Evolutionary conservation across 2,888 invertebrate genomes (phyloP), one percentile per base, ranked within the genome.

Genomic region (Mimachlamys varia): DNA sequence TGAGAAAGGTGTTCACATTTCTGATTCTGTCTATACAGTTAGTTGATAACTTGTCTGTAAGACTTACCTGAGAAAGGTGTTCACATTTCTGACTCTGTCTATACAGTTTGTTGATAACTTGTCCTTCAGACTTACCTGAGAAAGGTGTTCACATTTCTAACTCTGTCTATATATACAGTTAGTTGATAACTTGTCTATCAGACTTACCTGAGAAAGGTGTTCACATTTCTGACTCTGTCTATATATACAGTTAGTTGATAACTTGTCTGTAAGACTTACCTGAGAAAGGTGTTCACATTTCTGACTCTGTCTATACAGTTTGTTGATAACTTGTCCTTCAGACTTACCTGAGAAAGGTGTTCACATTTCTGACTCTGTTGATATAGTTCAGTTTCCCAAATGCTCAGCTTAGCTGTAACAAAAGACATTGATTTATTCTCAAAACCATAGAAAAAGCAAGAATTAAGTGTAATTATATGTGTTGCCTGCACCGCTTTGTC

Each of bases 361-460:
- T 98, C 76, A 76, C 76, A 76, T 76, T 76, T 22, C 13, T 76
- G 27, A 33, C 76, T 76, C 10, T 76, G 76, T 76, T 33, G 4
- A 17, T 33, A 33, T 2, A 0, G 98, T 49, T 89, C 98, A 10
- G 98, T 98, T 97, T 99, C 99, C 99, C 99, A 99, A 91, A 99
- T 98, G 0, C 99, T 99, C 91, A 99, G 97, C 95, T 99, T 99
- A 0, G 99, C 99, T 96, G 94, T 91, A 96, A 95, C n/a, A 50
- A 17, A 50, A 89, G 13, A 44, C 44, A 13, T 37, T 37, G 37
- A 88, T 5, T 15, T 12, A 13, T 53, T 17, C 53, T 53, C 19
- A 19, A 53, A 53, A 53, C 17, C 53, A 53, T 19, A 53, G 53
- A 5, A 10, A 53, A 44, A 44, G 3, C 44, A 44, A 44, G 3